Evolutionary conservation across 2,113 vertebrate species (phyloP).

Genomic region (Hyaena hyaena): DNA sequence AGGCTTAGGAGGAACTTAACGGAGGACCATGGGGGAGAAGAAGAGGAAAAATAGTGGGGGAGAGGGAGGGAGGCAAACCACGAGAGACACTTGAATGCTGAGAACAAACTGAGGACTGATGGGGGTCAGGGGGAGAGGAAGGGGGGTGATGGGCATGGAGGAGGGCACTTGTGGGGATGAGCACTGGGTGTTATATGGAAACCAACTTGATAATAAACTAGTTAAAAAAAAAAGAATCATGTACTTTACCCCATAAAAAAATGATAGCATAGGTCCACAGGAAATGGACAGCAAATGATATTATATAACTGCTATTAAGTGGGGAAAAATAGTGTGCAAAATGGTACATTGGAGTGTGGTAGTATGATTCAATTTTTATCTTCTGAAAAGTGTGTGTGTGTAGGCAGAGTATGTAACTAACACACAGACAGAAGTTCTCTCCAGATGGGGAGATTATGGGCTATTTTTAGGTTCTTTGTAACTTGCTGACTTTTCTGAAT

Average conservation of each 20-base stretch:
- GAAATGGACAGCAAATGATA: background rate
- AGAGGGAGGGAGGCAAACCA: too few species aligned
- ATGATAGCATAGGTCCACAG: background rate
- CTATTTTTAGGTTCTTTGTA: background rate
- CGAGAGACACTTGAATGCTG: too few species aligned
- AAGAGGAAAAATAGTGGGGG: too few species aligned
- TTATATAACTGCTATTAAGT: background rate
- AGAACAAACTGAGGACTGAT: too few species aligned
- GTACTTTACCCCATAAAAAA: background rate
- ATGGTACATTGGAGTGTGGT: background rate
- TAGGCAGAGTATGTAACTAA: background rate
- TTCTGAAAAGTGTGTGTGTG: background rate
- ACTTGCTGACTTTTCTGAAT: constrained; percentile 18
- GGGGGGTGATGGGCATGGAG: too few species aligned
- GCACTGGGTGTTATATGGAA: too few species aligned
- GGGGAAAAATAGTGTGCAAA: background rate
- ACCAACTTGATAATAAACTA: too few species aligned
- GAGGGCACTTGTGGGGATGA: too few species aligned
- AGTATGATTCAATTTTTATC: background rate
- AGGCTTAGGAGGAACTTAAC: too few species aligned
- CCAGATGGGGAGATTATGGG: background rate
- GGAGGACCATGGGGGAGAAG: too few species aligned
- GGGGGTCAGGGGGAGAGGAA: too few species aligned
- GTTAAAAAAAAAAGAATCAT: too few species aligned
- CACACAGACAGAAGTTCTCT: background rate